These are phyloP conservation scores for Phallusia fumigata DNA, from an alignment of 23 tunicate genomes.

Conservation along the genomic window DNA sequence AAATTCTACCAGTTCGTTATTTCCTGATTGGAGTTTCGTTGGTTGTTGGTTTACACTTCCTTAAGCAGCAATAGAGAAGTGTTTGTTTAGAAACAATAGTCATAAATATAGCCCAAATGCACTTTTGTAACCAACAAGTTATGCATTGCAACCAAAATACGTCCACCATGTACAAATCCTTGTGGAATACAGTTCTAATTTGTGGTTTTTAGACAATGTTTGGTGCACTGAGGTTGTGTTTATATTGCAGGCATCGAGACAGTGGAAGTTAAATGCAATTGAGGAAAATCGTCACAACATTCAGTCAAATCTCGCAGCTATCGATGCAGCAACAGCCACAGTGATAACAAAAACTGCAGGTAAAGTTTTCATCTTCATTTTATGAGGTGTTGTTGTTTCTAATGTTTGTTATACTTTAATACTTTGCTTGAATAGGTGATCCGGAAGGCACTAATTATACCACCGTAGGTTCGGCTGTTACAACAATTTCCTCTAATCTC, in stretches of 20 bases:
- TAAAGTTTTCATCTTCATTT: not conserved
- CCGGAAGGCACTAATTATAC: slow-evolving; percentile 83
- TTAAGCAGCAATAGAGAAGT: no score
- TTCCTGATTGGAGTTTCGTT: no score
- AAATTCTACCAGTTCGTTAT: not conserved
- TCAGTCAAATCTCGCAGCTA: slow-evolving; percentile 94
- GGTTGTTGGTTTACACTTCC: no score
- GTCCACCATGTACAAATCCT: no score
- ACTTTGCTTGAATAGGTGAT: slow-evolving; percentile 31
- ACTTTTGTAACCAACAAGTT: no score
- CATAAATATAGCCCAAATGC: no score
- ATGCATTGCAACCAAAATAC: no score
- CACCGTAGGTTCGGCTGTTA: slow-evolving; percentile 92
- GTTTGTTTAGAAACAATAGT: no score
- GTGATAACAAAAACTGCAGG: slow-evolving; percentile 93
- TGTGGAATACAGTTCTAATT: no score
- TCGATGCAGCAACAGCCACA: slow-evolving; percentile 97
- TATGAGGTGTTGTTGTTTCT: not conserved
- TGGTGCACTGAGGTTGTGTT: no score
- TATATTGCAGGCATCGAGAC: slow-evolving; percentile 73
- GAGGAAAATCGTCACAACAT: slow-evolving; percentile 95
- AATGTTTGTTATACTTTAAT: not conserved
- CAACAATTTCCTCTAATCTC: slow-evolving; percentile 87
- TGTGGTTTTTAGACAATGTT: no score
- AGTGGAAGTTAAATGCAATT: slow-evolving; percentile 79